Percentiles rank a stretch among this genome's conserved stretches.
Evolutionary conservation across 2,888 invertebrate genomes (phyloP).

Genomic region (Phymatocera aterrima): DNA sequence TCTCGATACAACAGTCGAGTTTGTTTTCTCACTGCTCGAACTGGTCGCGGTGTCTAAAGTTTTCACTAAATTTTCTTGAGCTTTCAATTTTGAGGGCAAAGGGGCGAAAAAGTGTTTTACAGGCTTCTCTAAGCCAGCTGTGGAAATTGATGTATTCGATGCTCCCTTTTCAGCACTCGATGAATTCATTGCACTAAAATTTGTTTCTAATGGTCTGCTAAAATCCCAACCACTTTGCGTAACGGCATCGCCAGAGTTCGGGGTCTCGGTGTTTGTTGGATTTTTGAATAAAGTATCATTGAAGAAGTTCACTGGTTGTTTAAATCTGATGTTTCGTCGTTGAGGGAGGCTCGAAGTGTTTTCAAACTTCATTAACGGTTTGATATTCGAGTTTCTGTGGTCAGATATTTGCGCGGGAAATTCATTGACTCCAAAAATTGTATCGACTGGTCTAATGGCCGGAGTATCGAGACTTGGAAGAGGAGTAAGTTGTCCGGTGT

Average conservation of each 20-base stretch:
- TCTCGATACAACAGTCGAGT: slow-evolving; percentile 41
- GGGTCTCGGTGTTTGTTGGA: background rate
- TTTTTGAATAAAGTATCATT: background rate
- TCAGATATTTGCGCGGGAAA: background rate
- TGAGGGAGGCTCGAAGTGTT: slow-evolving; percentile 56
- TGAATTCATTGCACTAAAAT: background rate
- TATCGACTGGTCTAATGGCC: slow-evolving; percentile 31
- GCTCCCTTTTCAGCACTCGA: background rate
- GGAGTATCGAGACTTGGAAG: slow-evolving; percentile 45
- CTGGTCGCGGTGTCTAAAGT: slow-evolving; percentile 51
- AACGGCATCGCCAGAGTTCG: slow-evolving; percentile 20
- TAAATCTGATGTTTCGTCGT: slow-evolving; percentile 52
- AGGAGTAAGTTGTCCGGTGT: slow-evolving; percentile 50
- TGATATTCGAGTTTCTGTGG: slow-evolving; percentile 46
- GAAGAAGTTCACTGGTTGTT: slow-evolving; percentile 23
- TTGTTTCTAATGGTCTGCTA: background rate
- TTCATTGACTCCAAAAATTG: background rate
- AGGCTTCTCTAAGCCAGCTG: slow-evolving; percentile 60
- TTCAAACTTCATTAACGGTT: slow-evolving; percentile 48
- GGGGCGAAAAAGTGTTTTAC: slow-evolving; percentile 70
- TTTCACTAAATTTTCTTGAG: background rate
- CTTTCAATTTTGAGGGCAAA: slow-evolving; percentile 53
- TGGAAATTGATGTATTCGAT: background rate
- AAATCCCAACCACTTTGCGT: slow-evolving; percentile 52
- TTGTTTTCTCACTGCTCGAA: slow-evolving; percentile 60